phyloP scores from a whole-genome alignment of 1,140 invertebrate genomes.

The Piezodorus guildinii region DNA sequence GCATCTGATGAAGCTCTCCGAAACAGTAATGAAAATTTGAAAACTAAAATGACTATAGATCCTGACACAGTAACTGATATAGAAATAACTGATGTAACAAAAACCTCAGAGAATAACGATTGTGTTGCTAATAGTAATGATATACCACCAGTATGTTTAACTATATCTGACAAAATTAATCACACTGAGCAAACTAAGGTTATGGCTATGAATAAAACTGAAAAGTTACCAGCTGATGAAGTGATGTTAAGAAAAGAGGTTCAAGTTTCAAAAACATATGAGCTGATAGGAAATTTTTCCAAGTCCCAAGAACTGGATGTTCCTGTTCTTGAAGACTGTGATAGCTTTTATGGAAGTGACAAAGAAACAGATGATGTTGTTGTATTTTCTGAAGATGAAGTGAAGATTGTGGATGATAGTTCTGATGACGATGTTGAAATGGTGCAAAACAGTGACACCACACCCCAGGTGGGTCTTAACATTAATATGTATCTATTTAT shows the following conservation, averaged over 20 bases:
- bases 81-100: neutral
- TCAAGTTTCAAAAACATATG: conserved; percentile 31
- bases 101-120: neutral
- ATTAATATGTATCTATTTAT: neutral
- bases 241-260: conserved; percentile 30
- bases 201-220: conserved; percentile 31
- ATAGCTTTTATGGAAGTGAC: conserved; percentile 51
- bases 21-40: conserved; percentile 22
- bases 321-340: conserved; percentile 35
- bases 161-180: conserved; percentile 12
- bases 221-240: conserved; percentile 29
- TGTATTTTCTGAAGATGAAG: conserved; percentile 56
- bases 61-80: neutral
- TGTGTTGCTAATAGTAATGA: neutral
- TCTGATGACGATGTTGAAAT: conserved; percentile 30
- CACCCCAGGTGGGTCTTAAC: neutral
- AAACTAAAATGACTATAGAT: conserved; percentile 7
- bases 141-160: conserved; percentile 4
- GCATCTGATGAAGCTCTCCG: conserved; percentile 26
- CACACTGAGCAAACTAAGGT: conserved; percentile 29
- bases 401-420: conserved; percentile 34
- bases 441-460: neutral
- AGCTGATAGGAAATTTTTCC: conserved; percentile 29
- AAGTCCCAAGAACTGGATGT: conserved; percentile 29
- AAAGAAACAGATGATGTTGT: conserved; percentile 52